Base-by-base conservation (phyloP, 2,888 invertebrate genomes). In the Hydrotaea diabolus region DNA sequence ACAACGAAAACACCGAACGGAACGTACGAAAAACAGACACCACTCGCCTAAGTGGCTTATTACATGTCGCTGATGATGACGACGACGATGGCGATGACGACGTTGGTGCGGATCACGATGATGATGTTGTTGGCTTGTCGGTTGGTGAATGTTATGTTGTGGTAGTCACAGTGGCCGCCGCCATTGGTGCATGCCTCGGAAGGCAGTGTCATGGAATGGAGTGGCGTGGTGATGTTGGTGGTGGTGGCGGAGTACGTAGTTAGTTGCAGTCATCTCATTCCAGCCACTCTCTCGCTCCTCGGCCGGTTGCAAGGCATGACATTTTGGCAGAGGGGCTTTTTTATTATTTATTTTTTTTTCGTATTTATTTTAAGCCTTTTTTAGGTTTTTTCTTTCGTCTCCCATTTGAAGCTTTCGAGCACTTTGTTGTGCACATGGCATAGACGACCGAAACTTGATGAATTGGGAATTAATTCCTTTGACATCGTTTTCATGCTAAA, bases 381-480 rank as follows among this genome's bases (percentile, higher is more conserved):
- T 71, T 73, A 72, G 26, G 53, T 81, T 62, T 79, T 78, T 13
- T 57, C 39, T 71, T 39, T 36, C 75, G 21, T 9, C 59, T 69
- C 43, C 21, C 46, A 69, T 71, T 82, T 69, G 76, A 64, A 59
- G 64, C 26, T 53, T 73, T 64, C 62, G 46, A 31, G 59, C 62
- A 62, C 62, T 62, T 59, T 59, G 59, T 43, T 57, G 36, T 46
- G 78, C 76, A 85, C 77, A 71, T 83, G 83, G 85, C 85, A 74
- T 77, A 86, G 85, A 87, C 87, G 85, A 88, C 89, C 89, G 89
- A 91, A 91, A 91, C 90, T 90, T 91, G 91, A 91, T 91, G 91
- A 91, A 91, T 91, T 91, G 90, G 90, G 90, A 91, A 91, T 90
- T 91, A 91, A 91, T 91, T 90, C 89, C 89, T 90, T 88, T 90